Percentiles rank a stretch among this genome's conserved stretches.
Conservation (phyloP, 2,888 invertebrate species). For the Drosophila maculinotata region DNA sequence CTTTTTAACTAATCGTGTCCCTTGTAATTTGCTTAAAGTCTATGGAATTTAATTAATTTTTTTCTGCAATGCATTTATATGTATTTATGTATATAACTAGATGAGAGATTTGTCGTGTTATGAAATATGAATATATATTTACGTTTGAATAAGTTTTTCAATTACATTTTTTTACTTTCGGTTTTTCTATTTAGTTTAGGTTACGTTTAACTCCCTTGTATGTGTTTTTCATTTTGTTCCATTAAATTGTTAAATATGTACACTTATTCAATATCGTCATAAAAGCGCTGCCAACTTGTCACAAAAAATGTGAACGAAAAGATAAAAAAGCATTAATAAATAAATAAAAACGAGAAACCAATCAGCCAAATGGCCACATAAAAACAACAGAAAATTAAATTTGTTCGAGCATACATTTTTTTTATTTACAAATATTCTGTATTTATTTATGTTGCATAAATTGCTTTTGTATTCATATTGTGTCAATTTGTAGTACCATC, state of each 20-base stretch:
- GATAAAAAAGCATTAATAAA: slow-evolving; percentile 1
- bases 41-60: slow-evolving; percentile 58
- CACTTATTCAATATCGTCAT: slow-evolving; percentile 48
- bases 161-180: slow-evolving; percentile 39
- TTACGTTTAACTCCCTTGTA: slow-evolving; percentile 85
- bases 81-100: slow-evolving; percentile 38
- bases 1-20: slow-evolving; percentile 58
- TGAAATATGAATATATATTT: slow-evolving; percentile 69
- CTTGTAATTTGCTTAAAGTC: slow-evolving; percentile 72
- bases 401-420: slow-evolving; percentile 51
- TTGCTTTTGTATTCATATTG: slow-evolving; percentile 64
- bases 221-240: slow-evolving; percentile 85
- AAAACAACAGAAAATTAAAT: slow-evolving; percentile 54
- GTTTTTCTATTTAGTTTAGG: slow-evolving; percentile 69
- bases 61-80: slow-evolving; percentile 43
- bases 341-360: slow-evolving; percentile 38
- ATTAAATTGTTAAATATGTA: slow-evolving; percentile 78
- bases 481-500: slow-evolving; percentile 55
- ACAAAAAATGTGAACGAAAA: slow-evolving; percentile 11
- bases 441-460: slow-evolving; percentile 57
- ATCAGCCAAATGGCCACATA: slow-evolving; percentile 47
- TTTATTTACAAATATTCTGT: slow-evolving; percentile 62
- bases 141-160: slow-evolving; percentile 62
- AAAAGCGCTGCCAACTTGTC: slow-evolving; percentile 41
- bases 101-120: slow-evolving; percentile 50